Conservation (phyloP, 64 coral and sea anemone species). For the Astreopora myriophthalma region DNA sequence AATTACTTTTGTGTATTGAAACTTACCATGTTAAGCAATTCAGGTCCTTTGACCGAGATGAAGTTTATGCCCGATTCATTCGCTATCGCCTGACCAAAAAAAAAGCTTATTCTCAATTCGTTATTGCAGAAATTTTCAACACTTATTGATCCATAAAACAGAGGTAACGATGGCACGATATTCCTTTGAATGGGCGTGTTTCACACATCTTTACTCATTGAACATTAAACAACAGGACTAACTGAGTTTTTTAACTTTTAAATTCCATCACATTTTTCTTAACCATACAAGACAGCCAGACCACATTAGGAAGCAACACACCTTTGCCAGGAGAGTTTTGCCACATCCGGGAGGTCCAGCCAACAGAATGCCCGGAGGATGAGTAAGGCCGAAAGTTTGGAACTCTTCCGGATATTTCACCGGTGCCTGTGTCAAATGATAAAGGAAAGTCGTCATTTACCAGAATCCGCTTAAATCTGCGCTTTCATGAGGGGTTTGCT, state of each 20-base stretch:
- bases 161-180: not conserved
- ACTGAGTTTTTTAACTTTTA: no score
- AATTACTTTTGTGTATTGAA: no score
- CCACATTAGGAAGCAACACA: not conserved
- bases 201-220: no score
- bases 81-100: conserved; percentile 81
- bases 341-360: conserved; percentile 99
- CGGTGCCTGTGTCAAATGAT: conserved; percentile 61
- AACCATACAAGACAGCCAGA: no score
- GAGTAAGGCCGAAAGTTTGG: conserved; percentile 82
- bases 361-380: conserved; percentile 95
- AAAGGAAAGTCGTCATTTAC: not conserved
- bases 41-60: conserved; percentile 98
- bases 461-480: not conserved
- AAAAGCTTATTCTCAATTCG: not conserved
- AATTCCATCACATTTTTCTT: no score
- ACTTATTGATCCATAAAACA: not conserved
- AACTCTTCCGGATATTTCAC: conserved; percentile 94
- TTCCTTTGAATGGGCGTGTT: no score
- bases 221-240: no score
- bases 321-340: conserved; percentile 97
- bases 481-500: not conserved
- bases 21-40: conserved; percentile 97
- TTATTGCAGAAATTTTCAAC: not conserved
- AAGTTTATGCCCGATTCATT: conserved; percentile 99